Conservation (phyloP, 2,113 vertebrate species). For the Turdus rufiventris region DNA sequence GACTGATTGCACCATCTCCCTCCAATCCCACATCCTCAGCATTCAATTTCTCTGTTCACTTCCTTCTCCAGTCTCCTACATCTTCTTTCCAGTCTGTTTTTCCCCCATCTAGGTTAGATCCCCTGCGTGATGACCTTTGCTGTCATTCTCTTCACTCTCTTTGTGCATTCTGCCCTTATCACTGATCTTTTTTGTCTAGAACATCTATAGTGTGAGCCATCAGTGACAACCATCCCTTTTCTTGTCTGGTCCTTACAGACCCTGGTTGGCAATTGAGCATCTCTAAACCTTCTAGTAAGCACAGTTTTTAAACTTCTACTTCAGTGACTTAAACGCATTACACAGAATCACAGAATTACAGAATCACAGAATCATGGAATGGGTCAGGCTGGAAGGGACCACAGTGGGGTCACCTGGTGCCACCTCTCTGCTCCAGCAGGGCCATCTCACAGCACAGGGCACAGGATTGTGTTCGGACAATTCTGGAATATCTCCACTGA, state of each 20-base stretch:
- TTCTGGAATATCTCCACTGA: background rate
- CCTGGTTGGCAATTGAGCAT: background rate
- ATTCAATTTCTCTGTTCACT: background rate
- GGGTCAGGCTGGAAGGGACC: background rate
- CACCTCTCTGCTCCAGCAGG: background rate
- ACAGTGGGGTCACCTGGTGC: background rate
- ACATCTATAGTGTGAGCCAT: background rate
- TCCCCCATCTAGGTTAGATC: background rate
- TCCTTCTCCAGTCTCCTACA: background rate
- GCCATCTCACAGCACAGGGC: background rate
- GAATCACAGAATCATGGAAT: background rate
- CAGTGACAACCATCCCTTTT: background rate
- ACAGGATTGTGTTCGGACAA: background rate
- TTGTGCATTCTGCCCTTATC: background rate
- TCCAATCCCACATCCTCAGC: background rate
- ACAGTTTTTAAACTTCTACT: background rate
- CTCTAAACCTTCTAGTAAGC: background rate
- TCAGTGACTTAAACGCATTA: background rate
- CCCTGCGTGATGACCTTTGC: background rate
- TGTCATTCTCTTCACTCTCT: background rate
- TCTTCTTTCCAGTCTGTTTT: background rate
- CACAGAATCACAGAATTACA: background rate
- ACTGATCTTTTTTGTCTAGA: background rate
- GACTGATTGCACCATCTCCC: background rate
- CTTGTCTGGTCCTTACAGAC: background rate